Evolutionary conservation across 2,888 invertebrate species (phyloP).

Genomic region (Acrobasis suavella): DNA sequence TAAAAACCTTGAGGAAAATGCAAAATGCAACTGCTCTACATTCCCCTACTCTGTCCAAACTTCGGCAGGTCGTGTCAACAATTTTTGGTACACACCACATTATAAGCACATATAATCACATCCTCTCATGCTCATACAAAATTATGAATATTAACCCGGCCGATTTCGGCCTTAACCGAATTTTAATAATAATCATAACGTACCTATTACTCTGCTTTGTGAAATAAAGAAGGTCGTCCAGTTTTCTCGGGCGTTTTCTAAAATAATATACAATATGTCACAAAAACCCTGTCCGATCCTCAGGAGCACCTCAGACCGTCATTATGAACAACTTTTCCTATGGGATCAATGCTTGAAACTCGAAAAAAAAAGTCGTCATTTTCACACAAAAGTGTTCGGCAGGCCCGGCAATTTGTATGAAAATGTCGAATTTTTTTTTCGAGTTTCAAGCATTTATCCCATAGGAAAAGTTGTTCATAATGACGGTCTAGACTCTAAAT

Average conservation of each 20-base stretch:
- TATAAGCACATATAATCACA: slow-evolving; percentile 40
- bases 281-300: no score
- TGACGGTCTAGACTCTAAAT: no score
- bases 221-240: slow-evolving; percentile 18
- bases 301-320: no score
- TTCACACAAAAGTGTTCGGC: no score
- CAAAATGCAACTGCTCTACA: not conserved
- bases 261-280: not conserved
- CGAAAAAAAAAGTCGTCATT: no score
- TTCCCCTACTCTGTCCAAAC: slow-evolving; percentile 33
- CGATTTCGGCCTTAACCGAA: slow-evolving; percentile 47
- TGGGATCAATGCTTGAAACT: no score
- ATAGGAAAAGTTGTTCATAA: no score
- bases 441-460: no score
- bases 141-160: slow-evolving; percentile 65
- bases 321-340: no score
- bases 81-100: slow-evolving; percentile 35
- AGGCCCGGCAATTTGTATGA: no score
- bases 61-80: slow-evolving; percentile 52
- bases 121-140: slow-evolving; percentile 41
- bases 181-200: slow-evolving; percentile 61
- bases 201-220: slow-evolving; percentile 48
- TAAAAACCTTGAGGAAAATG: no score
- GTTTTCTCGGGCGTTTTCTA: not conserved
- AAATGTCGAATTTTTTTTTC: no score